phyloP scores from a whole-genome alignment of 1,140 invertebrate species.

The Musca vetustissima region DNA sequence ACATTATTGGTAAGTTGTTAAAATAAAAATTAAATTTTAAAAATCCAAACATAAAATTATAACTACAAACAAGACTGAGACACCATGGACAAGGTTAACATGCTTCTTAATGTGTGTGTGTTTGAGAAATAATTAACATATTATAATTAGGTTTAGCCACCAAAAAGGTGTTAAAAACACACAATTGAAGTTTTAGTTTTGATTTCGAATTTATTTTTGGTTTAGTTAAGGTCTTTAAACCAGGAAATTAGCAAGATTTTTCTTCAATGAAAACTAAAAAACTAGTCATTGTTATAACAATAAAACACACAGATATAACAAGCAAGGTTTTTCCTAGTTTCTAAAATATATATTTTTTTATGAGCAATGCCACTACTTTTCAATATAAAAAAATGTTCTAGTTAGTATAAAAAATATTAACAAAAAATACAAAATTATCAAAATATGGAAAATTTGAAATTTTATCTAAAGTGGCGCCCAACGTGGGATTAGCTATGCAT shows the following conservation, averaged over 20 bases:
- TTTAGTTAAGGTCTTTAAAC: constrained; percentile 1
- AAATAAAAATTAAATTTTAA: constrained; percentile 10
- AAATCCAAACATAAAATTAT: too few species aligned
- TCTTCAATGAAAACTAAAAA: constrained; percentile 9
- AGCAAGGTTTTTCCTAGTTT: constrained; percentile 8
- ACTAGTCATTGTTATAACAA: neutral
- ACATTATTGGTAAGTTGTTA: constrained; percentile 62
- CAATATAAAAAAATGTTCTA: too few species aligned
- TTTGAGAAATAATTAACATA: constrained; percentile 2
- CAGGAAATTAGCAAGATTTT: constrained; percentile 16
- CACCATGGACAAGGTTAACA: neutral
- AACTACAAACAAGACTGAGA: neutral
- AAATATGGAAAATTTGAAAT: too few species aligned
- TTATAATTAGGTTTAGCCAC: neutral
- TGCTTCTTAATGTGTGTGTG: too few species aligned
- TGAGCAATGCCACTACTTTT: too few species aligned
- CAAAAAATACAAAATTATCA: too few species aligned
- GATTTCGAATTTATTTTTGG: too few species aligned
- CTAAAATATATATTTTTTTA: too few species aligned
- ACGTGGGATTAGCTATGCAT: too few species aligned
- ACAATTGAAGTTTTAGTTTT: neutral
- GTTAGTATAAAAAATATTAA: too few species aligned
- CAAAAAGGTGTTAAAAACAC: constrained; percentile 14
- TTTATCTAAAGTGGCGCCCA: too few species aligned
- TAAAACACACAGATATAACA: neutral